Base-by-base conservation (phyloP, 2,888 invertebrate species). In the Poecilobothrus nobilitatus region DNA sequence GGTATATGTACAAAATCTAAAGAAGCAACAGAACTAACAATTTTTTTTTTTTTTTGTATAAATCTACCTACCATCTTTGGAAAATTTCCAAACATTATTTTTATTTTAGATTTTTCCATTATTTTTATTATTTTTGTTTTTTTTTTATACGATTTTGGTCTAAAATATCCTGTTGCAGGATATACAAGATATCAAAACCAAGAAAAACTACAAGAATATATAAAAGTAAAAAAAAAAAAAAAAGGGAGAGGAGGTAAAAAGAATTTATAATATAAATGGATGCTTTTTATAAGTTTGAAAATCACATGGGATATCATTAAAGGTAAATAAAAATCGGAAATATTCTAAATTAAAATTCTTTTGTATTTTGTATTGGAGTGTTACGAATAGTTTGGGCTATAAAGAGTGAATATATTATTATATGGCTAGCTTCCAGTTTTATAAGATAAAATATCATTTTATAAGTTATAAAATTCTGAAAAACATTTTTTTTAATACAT, bases 251-350 rank as follows among this genome's bases (percentile, higher is more conserved):
- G 41, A 8, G 7, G 1, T 3, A 15, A 41, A 41, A 41, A 8
- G 2, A 12, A 5, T 15, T 41, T 53, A 12, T 53, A 53, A 53
- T 53, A 53, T 53, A 53, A 53, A 53, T 53, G 53, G 53, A 53
- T 53, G 53, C 53, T 53, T 53, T 12, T 18, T 53, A 53, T 53
- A 53, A 53, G 53, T 53, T 27, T 53, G 18, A 12, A 53, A 53
- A 53, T 53, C 53, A 63, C 63, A 63, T 63, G 20, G 22, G 63
- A 63, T 63, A 63, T 63, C 63, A 63, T 63, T 63, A 63, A 53
- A 53, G 53, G 53, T 53, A 53, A 53, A 53, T 53, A 53, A 53
- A 27, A 53, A 53, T 53, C n/a, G 53, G n/a, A 53, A 53, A 53
- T 53, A 53, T 53, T 53, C 53, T 53, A 53, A 53, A 53, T 53